These are phyloP conservation scores for Clavelina lepadiformis DNA, from an alignment of 23 tunicate species.

Conservation along the genomic window DNA sequence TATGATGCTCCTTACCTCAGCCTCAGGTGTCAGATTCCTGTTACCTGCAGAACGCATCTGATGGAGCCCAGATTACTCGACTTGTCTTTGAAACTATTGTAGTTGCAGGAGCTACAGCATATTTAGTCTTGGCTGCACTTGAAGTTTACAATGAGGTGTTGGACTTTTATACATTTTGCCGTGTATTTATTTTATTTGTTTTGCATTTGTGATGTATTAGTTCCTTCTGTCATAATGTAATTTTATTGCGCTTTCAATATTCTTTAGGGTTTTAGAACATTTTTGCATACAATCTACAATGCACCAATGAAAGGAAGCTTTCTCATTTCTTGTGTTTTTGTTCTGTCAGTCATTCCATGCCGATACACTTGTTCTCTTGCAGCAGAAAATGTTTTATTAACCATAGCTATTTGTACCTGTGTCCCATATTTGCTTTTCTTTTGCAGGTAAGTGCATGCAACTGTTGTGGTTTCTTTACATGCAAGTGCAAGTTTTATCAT, in stretches of 20 bases:
- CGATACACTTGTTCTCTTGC: slow-evolving; percentile 57
- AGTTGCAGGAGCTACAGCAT: slow-evolving; percentile 21
- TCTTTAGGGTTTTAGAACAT: slow-evolving; percentile 29
- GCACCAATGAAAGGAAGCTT: slow-evolving; percentile 88
- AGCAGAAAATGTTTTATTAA: slow-evolving; percentile 73
- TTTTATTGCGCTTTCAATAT: too few relatives aligned
- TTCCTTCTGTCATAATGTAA: too few relatives aligned
- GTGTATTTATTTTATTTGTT: slow-evolving; percentile 1
- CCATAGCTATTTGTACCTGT: slow-evolving; percentile 62
- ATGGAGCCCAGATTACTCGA: slow-evolving; percentile 40
- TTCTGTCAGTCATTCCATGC: slow-evolving; percentile 59
- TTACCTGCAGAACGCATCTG: slow-evolving; percentile 29
- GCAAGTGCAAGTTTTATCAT: too few relatives aligned
- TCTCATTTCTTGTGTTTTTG: slow-evolving; percentile 51
- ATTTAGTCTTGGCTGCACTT: slow-evolving; percentile 18
- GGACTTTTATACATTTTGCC: not conserved
- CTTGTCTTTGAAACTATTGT: slow-evolving; percentile 54
- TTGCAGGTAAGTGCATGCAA: slow-evolving; percentile 51
- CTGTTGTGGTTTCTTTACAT: not conserved
- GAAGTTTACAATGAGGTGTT: slow-evolving; percentile 57
- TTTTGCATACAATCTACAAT: slow-evolving; percentile 39
- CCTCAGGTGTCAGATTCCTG: slow-evolving; percentile 24
- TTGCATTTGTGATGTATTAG: too few relatives aligned
- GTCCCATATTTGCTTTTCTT: slow-evolving; percentile 81
- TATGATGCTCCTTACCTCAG: too few relatives aligned